Percentiles rank a stretch among this genome's conserved stretches.
Conservation (phyloP, 2,888 invertebrate genomes). For the Synanthedon tipuliformis region DNA sequence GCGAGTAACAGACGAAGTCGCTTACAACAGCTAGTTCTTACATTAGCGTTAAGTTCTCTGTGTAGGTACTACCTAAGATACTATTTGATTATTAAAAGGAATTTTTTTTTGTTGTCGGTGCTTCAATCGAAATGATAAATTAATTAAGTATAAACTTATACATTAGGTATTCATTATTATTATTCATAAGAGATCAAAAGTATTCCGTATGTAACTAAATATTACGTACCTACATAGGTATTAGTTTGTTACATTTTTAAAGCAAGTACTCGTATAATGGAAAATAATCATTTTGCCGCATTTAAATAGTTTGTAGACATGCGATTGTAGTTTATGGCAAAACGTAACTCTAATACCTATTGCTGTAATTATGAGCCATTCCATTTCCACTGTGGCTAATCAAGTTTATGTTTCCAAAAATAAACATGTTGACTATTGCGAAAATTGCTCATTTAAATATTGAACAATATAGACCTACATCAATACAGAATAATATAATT, state of each 20-base stretch:
- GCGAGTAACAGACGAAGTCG: too few species aligned
- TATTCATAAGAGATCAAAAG: too few species aligned
- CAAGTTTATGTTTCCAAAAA: slow-evolving; percentile 41
- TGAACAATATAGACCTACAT: background rate
- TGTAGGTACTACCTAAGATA: too few species aligned
- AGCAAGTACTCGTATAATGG: background rate
- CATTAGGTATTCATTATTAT: too few species aligned
- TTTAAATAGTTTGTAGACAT: slow-evolving; percentile 48
- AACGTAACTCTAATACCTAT: slow-evolving; percentile 56
- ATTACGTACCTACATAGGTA: background rate
- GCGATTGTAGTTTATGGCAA: slow-evolving; percentile 51
- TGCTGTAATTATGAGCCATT: slow-evolving; percentile 58
- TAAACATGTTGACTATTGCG: slow-evolving; percentile 14
- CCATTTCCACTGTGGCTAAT: slow-evolving; percentile 46
- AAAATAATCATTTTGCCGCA: slow-evolving; percentile 41
- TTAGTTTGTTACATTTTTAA: background rate
- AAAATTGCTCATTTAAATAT: background rate
- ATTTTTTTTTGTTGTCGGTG: too few species aligned
- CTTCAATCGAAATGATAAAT: too few species aligned
- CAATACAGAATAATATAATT: background rate
- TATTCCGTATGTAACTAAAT: background rate
- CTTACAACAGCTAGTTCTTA: too few species aligned
- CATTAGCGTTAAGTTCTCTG: too few species aligned
- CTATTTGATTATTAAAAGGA: too few species aligned
- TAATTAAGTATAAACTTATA: too few species aligned